Conservation (phyloP, 1,140 invertebrate genomes). For the Drosophila prosaltans region DNA sequence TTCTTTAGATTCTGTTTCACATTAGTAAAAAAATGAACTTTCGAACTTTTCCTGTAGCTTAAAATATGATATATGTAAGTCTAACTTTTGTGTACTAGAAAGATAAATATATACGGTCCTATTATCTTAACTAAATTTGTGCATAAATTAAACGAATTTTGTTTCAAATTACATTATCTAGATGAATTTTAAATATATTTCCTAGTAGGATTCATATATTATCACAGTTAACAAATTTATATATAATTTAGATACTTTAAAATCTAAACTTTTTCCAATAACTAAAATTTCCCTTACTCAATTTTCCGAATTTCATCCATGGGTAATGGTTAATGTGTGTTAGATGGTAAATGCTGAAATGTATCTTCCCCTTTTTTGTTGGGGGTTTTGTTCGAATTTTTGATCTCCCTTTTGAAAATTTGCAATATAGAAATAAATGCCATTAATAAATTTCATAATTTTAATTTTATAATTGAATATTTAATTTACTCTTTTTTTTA, state of each 20-base stretch:
- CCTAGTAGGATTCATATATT: too few relatives aligned
- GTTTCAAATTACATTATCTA: too few relatives aligned
- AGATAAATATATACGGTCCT: too few relatives aligned
- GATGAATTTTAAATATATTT: too few relatives aligned
- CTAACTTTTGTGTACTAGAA: background rate
- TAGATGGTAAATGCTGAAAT: slow-evolving; percentile 5
- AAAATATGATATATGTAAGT: background rate
- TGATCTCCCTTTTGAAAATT: background rate
- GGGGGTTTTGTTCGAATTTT: background rate
- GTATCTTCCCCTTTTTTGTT: background rate
- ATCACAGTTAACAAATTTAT: too few relatives aligned
- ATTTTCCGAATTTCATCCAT: background rate
- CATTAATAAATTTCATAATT: slow-evolving; percentile 21
- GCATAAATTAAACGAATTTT: too few relatives aligned
- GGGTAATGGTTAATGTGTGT: background rate
- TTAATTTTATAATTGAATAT: slow-evolving; percentile 61
- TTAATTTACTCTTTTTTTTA: slow-evolving; percentile 71
- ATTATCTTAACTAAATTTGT: too few relatives aligned
- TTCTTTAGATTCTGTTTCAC: too few relatives aligned
- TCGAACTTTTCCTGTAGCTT: too few relatives aligned
- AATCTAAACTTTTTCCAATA: too few relatives aligned
- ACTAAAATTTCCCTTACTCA: background rate
- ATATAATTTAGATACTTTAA: too few relatives aligned
- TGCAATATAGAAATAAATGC: background rate
- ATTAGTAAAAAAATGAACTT: too few relatives aligned